Percentiles rank a stretch among this genome's conserved stretches.
Conservation (phyloP, 2,797 vertebrate species). For the Clarias laeviceps region DNA sequence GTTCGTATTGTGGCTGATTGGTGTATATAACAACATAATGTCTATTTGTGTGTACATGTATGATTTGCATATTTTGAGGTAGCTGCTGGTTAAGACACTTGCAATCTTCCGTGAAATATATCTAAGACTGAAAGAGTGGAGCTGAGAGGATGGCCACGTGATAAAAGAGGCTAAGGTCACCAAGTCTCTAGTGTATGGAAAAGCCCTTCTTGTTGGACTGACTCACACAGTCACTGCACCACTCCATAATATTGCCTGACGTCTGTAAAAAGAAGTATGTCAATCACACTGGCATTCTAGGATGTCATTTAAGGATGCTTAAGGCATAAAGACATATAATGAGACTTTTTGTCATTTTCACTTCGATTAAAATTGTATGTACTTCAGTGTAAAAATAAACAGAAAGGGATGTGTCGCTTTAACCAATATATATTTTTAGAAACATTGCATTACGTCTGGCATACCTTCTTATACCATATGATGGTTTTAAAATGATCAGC, state of each 20-base stretch:
- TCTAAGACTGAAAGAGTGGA: background rate
- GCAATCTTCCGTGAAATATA: conserved; percentile 10
- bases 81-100: background rate
- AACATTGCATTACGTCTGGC: background rate
- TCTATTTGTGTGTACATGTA: background rate
- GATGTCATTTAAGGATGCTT: conserved; percentile 18
- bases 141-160: conserved; percentile 57
- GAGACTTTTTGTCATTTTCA: background rate
- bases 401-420: background rate
- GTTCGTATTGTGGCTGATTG: too few relatives aligned
- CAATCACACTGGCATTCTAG: conserved; percentile 36
- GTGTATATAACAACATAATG: too few relatives aligned
- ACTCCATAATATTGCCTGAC: conserved; percentile 66
- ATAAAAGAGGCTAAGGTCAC: conserved; percentile 65
- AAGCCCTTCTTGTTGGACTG: conserved; percentile 70
- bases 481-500: background rate
- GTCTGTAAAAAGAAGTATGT: conserved; percentile 53
- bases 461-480: background rate
- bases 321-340: background rate
- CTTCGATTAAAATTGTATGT: background rate
- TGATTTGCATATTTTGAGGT: background rate
- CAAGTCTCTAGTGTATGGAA: conserved; percentile 66
- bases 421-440: background rate
- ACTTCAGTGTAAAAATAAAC: background rate
- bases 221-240: conserved; percentile 45